Base-by-base conservation (phyloP, 2,797 vertebrate genomes). In the Chrosomus eos region DNA sequence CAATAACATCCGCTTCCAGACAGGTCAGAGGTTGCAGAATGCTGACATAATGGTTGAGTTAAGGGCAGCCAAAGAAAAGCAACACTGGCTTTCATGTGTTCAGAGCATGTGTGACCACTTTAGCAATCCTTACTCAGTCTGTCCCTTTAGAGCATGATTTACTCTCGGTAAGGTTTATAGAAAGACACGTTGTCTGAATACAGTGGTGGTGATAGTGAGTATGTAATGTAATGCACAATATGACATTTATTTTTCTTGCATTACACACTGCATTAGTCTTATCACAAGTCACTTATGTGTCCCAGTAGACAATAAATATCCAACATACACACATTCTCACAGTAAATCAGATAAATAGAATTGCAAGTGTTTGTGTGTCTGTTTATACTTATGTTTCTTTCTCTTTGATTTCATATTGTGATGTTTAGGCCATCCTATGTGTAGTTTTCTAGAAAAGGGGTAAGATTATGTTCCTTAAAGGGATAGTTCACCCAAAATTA, bases 1-100 rank as follows among this genome's bases (percentile, higher is more conserved):
- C 88, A 88, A 93, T 89, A 93, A 93, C 92, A 93, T 93, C 92
- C 88, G 87, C 88, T 92, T 87, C 83, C 70, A 76, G 48, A 78
- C 71, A 91, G 90, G 92, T 92, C 91, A 89, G 73, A 89, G 92
- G 90, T 75, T 88, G 68, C 60, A 7, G 81, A 13, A 87, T 86
- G 86, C 88, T 78, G 87, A 91, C 83, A 77, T 88, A 86, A 87
- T 79, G 86, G 80, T 88, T 88, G 40, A 86, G 81, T 89, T 88
- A 87, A 82, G 75, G 23, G 40, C 64, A 67, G 53, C 76, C 82
- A 66, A 80, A 82, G 82, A 87, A 82, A 83, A 84, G 45, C 71
- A 87, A 40, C 14, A 13, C 9, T 74, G 66, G 45, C 85, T 88
- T 88, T 89, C 38, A 87, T 88, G 88, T 85, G 55, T 83, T 26